Base-by-base conservation (phyloP, 1,140 invertebrate species). In the Drosophila trapezifrons region DNA sequence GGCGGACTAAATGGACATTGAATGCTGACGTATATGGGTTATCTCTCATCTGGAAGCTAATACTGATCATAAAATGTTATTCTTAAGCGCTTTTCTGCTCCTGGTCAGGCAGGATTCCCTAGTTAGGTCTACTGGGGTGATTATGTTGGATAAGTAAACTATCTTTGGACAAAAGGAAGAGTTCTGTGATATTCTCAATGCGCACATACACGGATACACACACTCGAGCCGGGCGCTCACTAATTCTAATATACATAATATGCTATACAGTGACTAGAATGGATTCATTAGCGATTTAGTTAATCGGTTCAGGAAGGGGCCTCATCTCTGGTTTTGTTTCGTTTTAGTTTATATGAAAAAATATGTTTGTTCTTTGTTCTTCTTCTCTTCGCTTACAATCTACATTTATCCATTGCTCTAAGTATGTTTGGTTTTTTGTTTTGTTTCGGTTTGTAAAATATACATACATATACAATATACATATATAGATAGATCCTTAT, bases 381-480 rank as follows among this genome's bases (percentile, higher is more conserved):
- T 58, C 32, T 29, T 29, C 4, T 32, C 17, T 52, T 35, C 13
- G 35, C 85, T 89, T 90, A 86, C 43, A 49, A 35, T 38, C 76
- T 87, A 90, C 62, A 45, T 45, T 60, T 74, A 89, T 80, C 51
- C 60, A 75, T 84, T 84, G 65, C 43, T 67, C 65, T 78, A 80
- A 80, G 71, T 80, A 76, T 82, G 57, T 78, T 78, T 82, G 27
- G 49, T 64, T 78, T 62, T 56, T 64, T 18, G 20, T 43, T 40
- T 66, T 40, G 35, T 54, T 49, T 75, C 63, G 38, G 35, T 90
- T 89, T 90, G 83, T 87, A 86, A 86, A 86, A 86, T 86, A 87
- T 87, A 87, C 80, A 86, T 86, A 87, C 78, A 86, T 87, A 83
- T 89, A 86, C 78, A 86, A 87, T 82, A 82, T 83, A 76, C 45